Conservation (phyloP, 2,888 invertebrate species). For the Sceliomorpha sp. region DNA sequence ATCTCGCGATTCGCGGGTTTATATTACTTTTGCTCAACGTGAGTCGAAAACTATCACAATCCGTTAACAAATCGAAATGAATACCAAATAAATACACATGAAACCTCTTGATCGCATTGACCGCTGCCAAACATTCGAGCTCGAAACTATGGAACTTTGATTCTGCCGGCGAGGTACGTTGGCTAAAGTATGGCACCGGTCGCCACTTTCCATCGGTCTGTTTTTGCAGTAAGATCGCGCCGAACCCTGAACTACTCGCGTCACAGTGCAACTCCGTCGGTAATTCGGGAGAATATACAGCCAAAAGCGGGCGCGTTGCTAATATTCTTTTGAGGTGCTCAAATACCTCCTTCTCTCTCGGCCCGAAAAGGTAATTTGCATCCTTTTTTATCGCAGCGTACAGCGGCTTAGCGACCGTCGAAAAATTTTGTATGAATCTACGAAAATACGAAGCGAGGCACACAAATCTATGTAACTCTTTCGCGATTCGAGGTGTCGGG, state of each 20-base stretch:
- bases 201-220: slow-evolving; percentile 31
- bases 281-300: slow-evolving; percentile 40
- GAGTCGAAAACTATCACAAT: slow-evolving; percentile 61
- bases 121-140: slow-evolving; percentile 63
- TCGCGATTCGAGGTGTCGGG: no score
- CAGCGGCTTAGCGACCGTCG: no score
- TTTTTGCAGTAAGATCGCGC: slow-evolving; percentile 53
- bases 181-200: slow-evolving; percentile 59
- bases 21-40: slow-evolving; percentile 49
- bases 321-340: slow-evolving; percentile 32
- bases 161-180: slow-evolving; percentile 58
- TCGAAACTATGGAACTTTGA: slow-evolving; percentile 64
- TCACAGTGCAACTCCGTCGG: slow-evolving; percentile 58
- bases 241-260: slow-evolving; percentile 51
- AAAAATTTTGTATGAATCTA: no score
- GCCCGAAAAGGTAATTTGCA: slow-evolving; percentile 34
- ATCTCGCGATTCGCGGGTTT: slow-evolving; percentile 52
- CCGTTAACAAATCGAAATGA: slow-evolving; percentile 63
- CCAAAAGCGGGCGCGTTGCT: slow-evolving; percentile 32
- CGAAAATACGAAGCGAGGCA: no score
- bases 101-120: slow-evolving; percentile 62
- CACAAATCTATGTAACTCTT: no score
- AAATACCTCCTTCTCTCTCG: slow-evolving; percentile 30
- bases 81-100: slow-evolving; percentile 62
- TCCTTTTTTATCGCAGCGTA: no score